These are phyloP conservation scores for Enteromius anoplus DNA, from an alignment of 2,797 vertebrate species.

Conservation along the genomic window DNA sequence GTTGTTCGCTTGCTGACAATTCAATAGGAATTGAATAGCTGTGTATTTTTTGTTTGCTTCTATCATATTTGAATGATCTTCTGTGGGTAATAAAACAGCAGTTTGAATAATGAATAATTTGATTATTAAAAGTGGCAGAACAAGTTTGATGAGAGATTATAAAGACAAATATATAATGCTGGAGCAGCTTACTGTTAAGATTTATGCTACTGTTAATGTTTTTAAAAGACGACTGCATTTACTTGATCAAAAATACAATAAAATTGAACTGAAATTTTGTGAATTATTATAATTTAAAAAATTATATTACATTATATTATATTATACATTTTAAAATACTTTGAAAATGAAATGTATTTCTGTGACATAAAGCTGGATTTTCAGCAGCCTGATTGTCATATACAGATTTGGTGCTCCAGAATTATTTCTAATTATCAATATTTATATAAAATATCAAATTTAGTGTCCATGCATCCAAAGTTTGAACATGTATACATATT, in stretches of 20 bases:
- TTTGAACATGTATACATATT: not conserved
- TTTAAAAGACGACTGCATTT: not conserved
- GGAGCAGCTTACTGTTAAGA: not conserved
- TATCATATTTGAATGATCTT: not conserved
- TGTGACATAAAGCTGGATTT: not conserved
- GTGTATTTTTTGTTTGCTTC: not conserved
- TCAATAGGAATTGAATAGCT: not conserved
- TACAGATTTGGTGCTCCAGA: not conserved
- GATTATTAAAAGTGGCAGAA: slow-evolving; percentile 3
- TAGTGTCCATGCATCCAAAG: too few relatives aligned
- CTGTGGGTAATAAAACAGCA: not conserved
- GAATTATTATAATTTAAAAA: not conserved
- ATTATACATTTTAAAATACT: not conserved
- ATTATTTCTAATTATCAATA: not conserved
- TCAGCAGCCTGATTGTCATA: not conserved
- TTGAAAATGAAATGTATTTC: too few relatives aligned
- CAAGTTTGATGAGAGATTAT: slow-evolving; percentile 13
- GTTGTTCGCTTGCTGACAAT: not conserved
- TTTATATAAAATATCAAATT: too few relatives aligned
- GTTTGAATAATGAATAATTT: slow-evolving; percentile 9
- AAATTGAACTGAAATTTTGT: not conserved
- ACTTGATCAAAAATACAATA: not conserved
- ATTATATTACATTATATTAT: too few relatives aligned
- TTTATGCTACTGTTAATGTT: not conserved
- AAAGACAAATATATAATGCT: not conserved